phyloP scores from a whole-genome alignment of 2,797 vertebrate genomes.

The Myotis pilosus region DNA sequence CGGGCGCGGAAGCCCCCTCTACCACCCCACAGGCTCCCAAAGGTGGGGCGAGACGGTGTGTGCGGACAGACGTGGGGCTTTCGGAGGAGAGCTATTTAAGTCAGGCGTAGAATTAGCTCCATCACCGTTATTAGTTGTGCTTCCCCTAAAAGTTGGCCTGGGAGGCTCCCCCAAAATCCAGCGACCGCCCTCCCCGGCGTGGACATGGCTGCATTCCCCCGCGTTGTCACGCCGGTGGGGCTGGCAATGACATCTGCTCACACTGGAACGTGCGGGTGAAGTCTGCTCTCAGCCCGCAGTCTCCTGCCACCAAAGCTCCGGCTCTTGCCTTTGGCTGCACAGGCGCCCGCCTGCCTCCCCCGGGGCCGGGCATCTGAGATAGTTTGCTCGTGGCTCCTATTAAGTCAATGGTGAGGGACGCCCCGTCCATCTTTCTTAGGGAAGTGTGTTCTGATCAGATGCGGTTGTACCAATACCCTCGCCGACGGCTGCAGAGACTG shows the following conservation, averaged over 20 bases:
- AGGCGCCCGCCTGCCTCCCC: background rate
- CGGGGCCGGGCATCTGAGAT: accelerated
- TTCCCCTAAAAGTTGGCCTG: background rate
- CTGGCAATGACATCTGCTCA: background rate
- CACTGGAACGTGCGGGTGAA: accelerated
- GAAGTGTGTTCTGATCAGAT: background rate
- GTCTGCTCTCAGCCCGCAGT: background rate
- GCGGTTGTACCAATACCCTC: background rate
- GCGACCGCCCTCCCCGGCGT: accelerated
- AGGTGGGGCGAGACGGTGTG: background rate
- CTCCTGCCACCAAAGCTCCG: background rate
- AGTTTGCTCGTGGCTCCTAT: background rate
- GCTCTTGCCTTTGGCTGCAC: accelerated
- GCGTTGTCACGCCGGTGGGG: background rate
- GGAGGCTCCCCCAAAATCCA: background rate
- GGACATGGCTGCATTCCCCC: background rate
- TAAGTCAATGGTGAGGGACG: background rate
- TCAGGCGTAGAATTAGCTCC: background rate
- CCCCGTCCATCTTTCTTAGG: background rate
- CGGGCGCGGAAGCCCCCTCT: background rate
- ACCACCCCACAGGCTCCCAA: background rate
- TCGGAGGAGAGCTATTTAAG: background rate
- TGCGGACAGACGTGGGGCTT: background rate
- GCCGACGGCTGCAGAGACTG: background rate
- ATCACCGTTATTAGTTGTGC: background rate